Conservation (phyloP, 2,113 vertebrate species). For the Trachemys scripta region DNA sequence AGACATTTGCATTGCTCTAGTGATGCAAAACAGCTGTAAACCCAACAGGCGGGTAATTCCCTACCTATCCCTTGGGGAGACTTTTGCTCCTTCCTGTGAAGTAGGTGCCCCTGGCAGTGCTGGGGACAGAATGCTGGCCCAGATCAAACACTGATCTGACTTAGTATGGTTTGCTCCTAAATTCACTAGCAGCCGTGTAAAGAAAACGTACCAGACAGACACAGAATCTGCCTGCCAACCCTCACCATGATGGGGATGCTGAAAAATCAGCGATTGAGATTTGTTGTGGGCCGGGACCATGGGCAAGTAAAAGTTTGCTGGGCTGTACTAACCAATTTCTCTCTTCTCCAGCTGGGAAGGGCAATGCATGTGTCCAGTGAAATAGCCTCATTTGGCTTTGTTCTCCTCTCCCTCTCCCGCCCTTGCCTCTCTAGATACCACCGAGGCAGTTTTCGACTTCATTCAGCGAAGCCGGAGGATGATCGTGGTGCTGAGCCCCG, state of each 20-base stretch:
- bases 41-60: neutral
- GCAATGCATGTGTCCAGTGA: neutral
- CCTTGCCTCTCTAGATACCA: constrained; percentile 81
- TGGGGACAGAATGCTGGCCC: no score
- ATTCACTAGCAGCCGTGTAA: neutral
- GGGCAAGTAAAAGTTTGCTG: neutral
- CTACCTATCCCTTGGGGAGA: neutral
- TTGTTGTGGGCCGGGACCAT: neutral
- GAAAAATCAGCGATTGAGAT: neutral
- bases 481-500: constrained; percentile 88
- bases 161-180: neutral
- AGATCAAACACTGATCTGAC: no score
- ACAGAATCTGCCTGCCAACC: neutral
- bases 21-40: no score
- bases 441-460: constrained; percentile 86
- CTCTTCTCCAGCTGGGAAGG: neutral
- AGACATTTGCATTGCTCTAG: no score
- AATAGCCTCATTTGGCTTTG: constrained; percentile 17
- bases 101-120: neutral
- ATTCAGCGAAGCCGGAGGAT: constrained; percentile 92
- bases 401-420: constrained; percentile 44
- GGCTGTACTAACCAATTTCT: neutral
- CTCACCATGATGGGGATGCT: neutral
- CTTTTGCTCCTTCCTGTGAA: neutral
- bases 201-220: no score